Evolutionary conservation across 2,888 invertebrate genomes (phyloP).

Genomic region (Tetramorium bicarinatum): DNA sequence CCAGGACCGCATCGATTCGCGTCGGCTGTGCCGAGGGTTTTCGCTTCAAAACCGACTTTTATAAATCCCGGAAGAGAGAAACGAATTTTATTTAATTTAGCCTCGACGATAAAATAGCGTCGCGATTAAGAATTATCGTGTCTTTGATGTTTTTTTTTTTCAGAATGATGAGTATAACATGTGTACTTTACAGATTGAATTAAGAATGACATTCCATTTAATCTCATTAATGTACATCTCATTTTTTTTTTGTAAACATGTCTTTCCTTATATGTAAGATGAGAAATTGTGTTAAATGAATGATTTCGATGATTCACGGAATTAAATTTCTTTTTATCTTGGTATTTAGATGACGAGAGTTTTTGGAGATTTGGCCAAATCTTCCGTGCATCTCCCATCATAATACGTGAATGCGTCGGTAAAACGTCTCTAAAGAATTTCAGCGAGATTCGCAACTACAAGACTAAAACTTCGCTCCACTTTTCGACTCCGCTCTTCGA

Average conservation of each 20-base stretch:
- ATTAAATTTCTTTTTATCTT: background rate
- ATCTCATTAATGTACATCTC: background rate
- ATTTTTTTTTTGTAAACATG: background rate
- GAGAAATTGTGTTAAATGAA: background rate
- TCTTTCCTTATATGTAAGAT: background rate
- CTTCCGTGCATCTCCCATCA: background rate
- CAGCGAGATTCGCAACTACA: background rate
- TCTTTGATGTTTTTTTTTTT: background rate
- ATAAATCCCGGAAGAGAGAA: background rate
- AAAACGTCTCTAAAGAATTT: background rate
- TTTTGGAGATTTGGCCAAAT: background rate
- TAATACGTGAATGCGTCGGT: background rate
- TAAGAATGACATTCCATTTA: background rate
- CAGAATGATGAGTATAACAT: background rate
- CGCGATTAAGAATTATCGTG: background rate
- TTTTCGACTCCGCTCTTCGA: constrained; percentile 12
- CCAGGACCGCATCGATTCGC: constrained; percentile 68
- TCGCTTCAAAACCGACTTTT: background rate
- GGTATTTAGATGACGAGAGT: background rate
- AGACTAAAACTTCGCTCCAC: background rate
- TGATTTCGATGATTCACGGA: background rate
- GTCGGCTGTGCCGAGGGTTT: background rate
- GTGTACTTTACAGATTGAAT: background rate
- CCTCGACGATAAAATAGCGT: background rate
- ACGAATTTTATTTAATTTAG: background rate